Evolutionary conservation across 2,888 invertebrate species (phyloP).

Genomic region (Andrena bucephala): DNA sequence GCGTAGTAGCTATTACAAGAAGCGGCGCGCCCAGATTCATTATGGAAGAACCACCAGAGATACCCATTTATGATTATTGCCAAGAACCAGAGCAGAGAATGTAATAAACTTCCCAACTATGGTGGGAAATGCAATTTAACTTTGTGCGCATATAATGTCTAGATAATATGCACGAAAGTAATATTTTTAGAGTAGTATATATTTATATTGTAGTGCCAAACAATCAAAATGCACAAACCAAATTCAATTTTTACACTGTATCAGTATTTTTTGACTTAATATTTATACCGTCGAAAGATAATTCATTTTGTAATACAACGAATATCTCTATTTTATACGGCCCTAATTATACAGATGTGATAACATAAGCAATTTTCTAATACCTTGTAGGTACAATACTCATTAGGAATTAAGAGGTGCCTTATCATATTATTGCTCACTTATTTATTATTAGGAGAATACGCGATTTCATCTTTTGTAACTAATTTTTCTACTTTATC

Average conservation of each 20-base stretch:
- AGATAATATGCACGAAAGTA: constrained; percentile 25
- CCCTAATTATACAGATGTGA: constrained; percentile 26
- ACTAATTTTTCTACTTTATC: constrained; percentile 35
- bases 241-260: constrained; percentile 39
- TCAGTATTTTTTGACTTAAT: constrained; percentile 58
- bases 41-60: constrained; percentile 76
- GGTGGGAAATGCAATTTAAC: constrained; percentile 15
- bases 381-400: constrained; percentile 37
- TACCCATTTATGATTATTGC: constrained; percentile 81
- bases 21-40: constrained; percentile 74
- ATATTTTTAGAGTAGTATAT: constrained; percentile 49
- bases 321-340: constrained; percentile 47
- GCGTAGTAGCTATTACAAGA: constrained; percentile 76
- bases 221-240: constrained; percentile 32
- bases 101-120: constrained; percentile 4
- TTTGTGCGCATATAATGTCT: constrained; percentile 26
- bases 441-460: constrained; percentile 55
- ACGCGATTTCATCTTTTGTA: constrained; percentile 43
- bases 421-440: constrained; percentile 59
- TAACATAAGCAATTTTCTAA: constrained; percentile 46
- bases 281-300: constrained; percentile 40
- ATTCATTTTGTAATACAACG: constrained; percentile 47
- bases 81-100: constrained; percentile 60
- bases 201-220: constrained; percentile 30
- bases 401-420: constrained; percentile 61